phyloP scores from a whole-genome alignment of 2,888 invertebrate species.

The Cheilosia vernalis region DNA sequence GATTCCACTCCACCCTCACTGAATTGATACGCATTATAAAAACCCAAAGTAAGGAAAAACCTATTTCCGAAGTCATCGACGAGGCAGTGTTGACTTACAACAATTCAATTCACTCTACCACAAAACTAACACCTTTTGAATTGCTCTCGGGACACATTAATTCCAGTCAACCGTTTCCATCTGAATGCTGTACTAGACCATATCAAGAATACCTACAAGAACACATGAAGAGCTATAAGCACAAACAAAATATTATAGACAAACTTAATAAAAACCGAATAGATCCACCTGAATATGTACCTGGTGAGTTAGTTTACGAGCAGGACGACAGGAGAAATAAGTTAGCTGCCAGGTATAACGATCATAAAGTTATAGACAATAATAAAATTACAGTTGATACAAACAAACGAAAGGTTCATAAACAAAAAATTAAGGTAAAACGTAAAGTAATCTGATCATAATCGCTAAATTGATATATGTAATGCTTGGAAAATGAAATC shows the following conservation, averaged over 20 bases:
- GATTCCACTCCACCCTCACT: conserved; percentile 65
- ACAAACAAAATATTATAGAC: conserved; percentile 33
- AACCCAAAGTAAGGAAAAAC: conserved; percentile 17
- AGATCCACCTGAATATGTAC: neutral
- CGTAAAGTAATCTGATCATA: neutral
- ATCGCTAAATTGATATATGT: neutral
- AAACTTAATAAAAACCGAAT: conserved; percentile 29
- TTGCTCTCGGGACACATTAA: conserved; percentile 53
- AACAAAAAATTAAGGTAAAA: conserved; percentile 6
- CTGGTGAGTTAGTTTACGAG: neutral
- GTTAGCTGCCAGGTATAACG: conserved; percentile 5
- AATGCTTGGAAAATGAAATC: neutral
- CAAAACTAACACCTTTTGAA: conserved; percentile 57
- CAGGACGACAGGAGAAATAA: conserved; percentile 17
- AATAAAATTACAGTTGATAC: conserved; percentile 5
- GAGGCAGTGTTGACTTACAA: conserved; percentile 52
- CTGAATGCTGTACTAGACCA: neutral
- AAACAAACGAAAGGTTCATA: conserved; percentile 11
- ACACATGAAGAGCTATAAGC: conserved; percentile 24
- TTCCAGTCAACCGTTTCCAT: conserved; percentile 11
- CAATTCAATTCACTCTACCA: conserved; percentile 53
- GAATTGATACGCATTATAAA: conserved; percentile 57
- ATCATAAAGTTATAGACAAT: neutral
- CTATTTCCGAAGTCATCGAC: conserved; percentile 35
- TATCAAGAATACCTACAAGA: conserved; percentile 44